Percentiles rank a stretch among this genome's conserved stretches.
Conservation (phyloP, 2,113 vertebrate species). For the Anser brachyrhynchus region DNA sequence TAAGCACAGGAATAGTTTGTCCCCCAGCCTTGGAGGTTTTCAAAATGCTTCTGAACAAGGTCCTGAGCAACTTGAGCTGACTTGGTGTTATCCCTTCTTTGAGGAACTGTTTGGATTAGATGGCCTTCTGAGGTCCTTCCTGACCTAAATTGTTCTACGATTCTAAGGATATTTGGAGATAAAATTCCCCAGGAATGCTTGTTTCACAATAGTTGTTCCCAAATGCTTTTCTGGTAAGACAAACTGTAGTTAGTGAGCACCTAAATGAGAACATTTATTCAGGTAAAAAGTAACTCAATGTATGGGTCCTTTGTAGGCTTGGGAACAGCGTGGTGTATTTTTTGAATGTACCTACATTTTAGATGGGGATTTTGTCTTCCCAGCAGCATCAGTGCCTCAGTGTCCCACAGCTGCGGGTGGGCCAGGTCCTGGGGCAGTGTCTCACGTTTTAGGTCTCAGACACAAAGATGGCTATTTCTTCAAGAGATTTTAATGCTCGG, state of each 20-base stretch:
- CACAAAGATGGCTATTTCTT: background rate
- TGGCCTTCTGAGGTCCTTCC: background rate
- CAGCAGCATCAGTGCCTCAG: background rate
- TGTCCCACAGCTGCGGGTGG: background rate
- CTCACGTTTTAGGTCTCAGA: background rate
- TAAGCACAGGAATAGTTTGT: background rate
- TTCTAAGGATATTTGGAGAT: background rate
- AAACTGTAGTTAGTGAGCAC: background rate
- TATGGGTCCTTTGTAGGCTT: background rate
- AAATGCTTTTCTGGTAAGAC: background rate
- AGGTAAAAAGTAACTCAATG: background rate
- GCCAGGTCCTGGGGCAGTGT: accelerated
- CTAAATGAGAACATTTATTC: background rate
- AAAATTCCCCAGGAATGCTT: background rate
- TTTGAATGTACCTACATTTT: background rate
- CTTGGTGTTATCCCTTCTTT: background rate
- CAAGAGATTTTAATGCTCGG: background rate
- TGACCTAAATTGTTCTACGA: background rate
- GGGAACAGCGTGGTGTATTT: background rate
- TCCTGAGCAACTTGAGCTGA: background rate
- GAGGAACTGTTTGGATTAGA: background rate
- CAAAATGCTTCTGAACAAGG: background rate
- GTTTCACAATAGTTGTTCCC: background rate
- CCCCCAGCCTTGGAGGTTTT: background rate
- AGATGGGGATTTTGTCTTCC: background rate